A percentile compares a stretch with the other conserved stretches of the same genome.
These are phyloP conservation scores for Zaprionus nigranus DNA, from an alignment of 1,140 invertebrate genomes.

Conservation along the genomic window DNA sequence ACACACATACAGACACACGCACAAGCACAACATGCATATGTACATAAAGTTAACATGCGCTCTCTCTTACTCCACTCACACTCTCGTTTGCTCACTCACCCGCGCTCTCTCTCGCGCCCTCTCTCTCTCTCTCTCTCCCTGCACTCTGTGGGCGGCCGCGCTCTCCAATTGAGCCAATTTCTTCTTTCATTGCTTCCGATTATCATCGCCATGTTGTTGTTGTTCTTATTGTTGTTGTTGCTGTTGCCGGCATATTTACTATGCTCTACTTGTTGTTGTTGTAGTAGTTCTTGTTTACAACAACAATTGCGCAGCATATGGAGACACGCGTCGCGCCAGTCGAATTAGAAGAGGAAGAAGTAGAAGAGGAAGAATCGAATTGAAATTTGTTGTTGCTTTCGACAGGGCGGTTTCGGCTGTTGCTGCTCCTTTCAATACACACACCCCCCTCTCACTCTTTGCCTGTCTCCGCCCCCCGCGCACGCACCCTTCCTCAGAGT, in stretches of 20 bases:
- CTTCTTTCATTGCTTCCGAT: conserved; percentile 78
- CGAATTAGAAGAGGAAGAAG: conserved; percentile 8
- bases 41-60: conserved; percentile 33
- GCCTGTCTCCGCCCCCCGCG: neutral
- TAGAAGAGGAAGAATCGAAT: conserved; percentile 12
- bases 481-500: conserved; percentile 46
- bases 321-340: conserved; percentile 31
- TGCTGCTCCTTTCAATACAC: conserved; percentile 37
- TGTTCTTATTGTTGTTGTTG: conserved; percentile 17
- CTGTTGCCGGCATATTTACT: conserved; percentile 39
- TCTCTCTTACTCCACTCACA: conserved; percentile 26
- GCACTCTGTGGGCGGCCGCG: conserved; percentile 50
- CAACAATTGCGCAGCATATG: conserved; percentile 18
- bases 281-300: conserved; percentile 48
- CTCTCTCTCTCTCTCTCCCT: conserved; percentile 28
- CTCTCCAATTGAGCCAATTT: conserved; percentile 82
- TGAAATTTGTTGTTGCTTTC: conserved; percentile 23
- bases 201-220: conserved; percentile 42
- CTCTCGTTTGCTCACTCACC: conserved; percentile 7
- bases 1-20: conserved; percentile 4
- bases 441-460: neutral
- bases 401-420: conserved; percentile 36
- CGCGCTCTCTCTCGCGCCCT: neutral
- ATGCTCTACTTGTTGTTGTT: conserved; percentile 52
- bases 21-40: conserved; percentile 17